A percentile compares a stretch with the other conserved stretches of the same genome.
Conservation (phyloP, 2,113 vertebrate species). For the Engraulis encrasicolus region DNA sequence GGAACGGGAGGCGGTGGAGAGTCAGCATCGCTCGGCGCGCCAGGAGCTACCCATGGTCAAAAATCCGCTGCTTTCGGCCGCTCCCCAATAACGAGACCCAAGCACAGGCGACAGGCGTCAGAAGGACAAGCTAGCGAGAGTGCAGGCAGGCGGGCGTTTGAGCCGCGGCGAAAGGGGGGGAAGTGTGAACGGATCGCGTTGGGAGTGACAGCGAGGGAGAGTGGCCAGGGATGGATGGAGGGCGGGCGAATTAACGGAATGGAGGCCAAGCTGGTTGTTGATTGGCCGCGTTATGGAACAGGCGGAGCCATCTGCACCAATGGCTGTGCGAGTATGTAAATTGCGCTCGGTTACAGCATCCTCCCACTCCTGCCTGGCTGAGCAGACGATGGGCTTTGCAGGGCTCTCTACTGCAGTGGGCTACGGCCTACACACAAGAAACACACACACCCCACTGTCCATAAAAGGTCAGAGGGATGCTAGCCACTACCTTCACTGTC, state of each 20-base stretch:
- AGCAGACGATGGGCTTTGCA: slow-evolving; percentile 32
- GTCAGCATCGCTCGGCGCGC: slow-evolving; percentile 60
- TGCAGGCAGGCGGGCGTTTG: slow-evolving; percentile 35
- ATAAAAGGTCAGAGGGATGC: slow-evolving; percentile 62
- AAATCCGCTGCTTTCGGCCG: slow-evolving; percentile 38
- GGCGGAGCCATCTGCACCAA: slow-evolving; percentile 63
- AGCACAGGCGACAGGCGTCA: slow-evolving; percentile 52
- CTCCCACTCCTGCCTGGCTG: slow-evolving; percentile 36
- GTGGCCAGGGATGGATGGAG: slow-evolving; percentile 34
- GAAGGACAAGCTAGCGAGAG: background rate
- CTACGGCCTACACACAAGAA: slow-evolving; percentile 51
- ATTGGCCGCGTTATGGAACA: slow-evolving; percentile 55
- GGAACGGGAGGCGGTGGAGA: slow-evolving; percentile 49
- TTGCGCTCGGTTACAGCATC: slow-evolving; percentile 36
- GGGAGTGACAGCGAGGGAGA: slow-evolving; percentile 43
- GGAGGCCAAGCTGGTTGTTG: background rate
- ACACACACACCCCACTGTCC: slow-evolving; percentile 46
- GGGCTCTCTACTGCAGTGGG: slow-evolving; percentile 68
- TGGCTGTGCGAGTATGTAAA: slow-evolving; percentile 43
- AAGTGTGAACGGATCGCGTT: slow-evolving; percentile 57
- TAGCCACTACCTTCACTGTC: slow-evolving; percentile 37
- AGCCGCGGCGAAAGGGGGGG: slow-evolving; percentile 7
- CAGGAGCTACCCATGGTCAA: slow-evolving; percentile 61
- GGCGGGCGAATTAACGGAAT: slow-evolving; percentile 1
- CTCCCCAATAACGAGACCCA: slow-evolving; percentile 17